These are phyloP conservation scores for Cataglyphis hispanica DNA, from an alignment of 1,140 invertebrate species.

Conservation along the genomic window DNA sequence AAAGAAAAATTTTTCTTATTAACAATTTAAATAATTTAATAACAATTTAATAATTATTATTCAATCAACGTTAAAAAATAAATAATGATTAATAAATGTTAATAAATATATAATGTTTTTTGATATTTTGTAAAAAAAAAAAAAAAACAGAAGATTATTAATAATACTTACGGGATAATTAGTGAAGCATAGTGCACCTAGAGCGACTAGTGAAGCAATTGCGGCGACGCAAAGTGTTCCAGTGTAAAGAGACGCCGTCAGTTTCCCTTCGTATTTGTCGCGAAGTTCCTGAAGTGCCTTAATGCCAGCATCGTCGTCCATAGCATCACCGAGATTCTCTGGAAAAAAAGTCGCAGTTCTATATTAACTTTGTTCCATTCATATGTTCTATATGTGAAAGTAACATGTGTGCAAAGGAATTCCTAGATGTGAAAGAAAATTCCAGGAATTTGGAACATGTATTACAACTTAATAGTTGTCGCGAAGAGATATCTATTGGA, in stretches of 20 bases:
- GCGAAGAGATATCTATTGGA: neutral
- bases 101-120: neutral
- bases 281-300: constrained; percentile 83
- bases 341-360: constrained; percentile 15
- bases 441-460: neutral
- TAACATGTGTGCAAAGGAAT: neutral
- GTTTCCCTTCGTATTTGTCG: constrained; percentile 84
- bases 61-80: neutral
- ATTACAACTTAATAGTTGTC: neutral
- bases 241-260: constrained; percentile 83
- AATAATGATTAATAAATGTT: no score
- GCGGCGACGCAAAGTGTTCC: constrained; percentile 81
- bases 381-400: neutral
- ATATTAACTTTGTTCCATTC: neutral
- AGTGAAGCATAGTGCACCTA: constrained; percentile 76
- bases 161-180: constrained; percentile 53
- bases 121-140: neutral
- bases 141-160: neutral
- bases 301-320: constrained; percentile 70
- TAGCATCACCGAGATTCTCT: constrained; percentile 74
- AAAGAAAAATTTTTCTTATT: neutral
- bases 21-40: neutral
- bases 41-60: neutral
- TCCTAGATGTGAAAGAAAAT: neutral
- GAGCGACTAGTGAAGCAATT: constrained; percentile 78